Conservation (phyloP, 2,797 vertebrate genomes). For the Spinus pinus region DNA sequence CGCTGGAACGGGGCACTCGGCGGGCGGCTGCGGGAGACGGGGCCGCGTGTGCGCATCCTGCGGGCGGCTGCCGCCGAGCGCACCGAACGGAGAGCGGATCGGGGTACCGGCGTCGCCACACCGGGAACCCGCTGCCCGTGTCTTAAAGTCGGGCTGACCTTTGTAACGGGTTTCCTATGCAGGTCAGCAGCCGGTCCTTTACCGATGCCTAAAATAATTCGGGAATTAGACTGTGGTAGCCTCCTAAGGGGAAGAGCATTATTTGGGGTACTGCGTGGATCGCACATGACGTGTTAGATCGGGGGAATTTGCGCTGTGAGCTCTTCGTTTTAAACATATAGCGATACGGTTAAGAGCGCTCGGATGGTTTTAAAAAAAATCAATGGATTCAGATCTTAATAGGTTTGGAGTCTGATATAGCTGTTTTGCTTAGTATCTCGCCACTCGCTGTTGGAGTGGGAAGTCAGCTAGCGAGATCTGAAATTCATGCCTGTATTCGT, state of each 20-base stretch:
- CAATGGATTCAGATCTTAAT: constrained; percentile 32
- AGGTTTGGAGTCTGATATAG: constrained; percentile 38
- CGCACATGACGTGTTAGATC: neutral
- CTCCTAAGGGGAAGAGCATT: neutral
- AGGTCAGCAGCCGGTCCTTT: neutral
- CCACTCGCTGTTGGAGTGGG: neutral
- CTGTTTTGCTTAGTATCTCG: constrained; percentile 50
- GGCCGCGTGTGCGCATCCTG: neutral
- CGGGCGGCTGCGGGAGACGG: neutral
- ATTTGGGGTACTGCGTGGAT: neutral
- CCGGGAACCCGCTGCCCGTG: neutral
- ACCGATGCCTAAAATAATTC: neutral
- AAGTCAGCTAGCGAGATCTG: constrained; percentile 46
- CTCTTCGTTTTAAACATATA: constrained; percentile 3
- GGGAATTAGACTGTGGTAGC: neutral
- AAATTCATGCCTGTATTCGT: constrained; percentile 40
- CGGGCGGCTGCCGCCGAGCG: neutral
- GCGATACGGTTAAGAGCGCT: neutral
- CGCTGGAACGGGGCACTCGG: neutral
- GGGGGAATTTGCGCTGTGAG: neutral
- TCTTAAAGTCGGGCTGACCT: neutral
- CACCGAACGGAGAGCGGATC: rapidly evolving
- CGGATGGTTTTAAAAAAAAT: neutral
- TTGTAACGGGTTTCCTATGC: neutral
- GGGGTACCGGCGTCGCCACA: neutral